phyloP scores from a whole-genome alignment of 2,888 invertebrate species.

The Euzophera pinguis region DNA sequence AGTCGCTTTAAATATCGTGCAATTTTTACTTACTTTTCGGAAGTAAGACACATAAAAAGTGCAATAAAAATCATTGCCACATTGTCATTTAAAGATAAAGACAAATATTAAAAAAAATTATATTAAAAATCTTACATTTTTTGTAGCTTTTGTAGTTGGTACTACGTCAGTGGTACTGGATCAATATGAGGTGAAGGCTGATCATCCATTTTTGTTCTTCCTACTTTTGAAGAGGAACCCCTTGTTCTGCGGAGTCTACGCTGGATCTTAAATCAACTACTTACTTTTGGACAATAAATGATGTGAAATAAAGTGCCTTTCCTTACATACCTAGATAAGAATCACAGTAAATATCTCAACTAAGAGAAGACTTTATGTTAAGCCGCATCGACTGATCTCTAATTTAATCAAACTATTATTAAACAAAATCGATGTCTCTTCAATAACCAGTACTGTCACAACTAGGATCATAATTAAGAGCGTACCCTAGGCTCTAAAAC shows the following conservation, averaged over 20 bases:
- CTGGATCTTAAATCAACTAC: not conserved
- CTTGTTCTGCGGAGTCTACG: conserved; percentile 13
- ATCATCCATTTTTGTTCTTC: conserved; percentile 14
- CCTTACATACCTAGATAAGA: not conserved
- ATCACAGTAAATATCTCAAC: too few species aligned
- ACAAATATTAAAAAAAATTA: not conserved
- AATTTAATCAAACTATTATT: too few species aligned
- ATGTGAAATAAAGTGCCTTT: not conserved
- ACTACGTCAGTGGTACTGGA: conserved; percentile 3
- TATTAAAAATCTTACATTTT: not conserved
- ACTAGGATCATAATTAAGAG: too few species aligned
- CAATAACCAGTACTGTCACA: too few species aligned
- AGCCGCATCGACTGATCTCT: too few species aligned
- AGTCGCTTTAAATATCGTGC: too few species aligned
- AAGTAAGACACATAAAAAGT: too few species aligned
- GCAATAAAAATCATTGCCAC: too few species aligned
- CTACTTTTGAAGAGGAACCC: conserved; percentile 5
- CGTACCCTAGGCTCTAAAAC: too few species aligned
- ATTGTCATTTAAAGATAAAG: not conserved
- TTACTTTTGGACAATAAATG: not conserved
- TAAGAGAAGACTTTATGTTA: too few species aligned
- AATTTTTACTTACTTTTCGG: too few species aligned
- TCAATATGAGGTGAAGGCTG: conserved; percentile 3
- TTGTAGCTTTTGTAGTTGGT: conserved; percentile 8
- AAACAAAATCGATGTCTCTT: too few species aligned